Evolutionary conservation across 1,140 invertebrate species (phyloP).

Genomic region (Drosophila sproati): DNA sequence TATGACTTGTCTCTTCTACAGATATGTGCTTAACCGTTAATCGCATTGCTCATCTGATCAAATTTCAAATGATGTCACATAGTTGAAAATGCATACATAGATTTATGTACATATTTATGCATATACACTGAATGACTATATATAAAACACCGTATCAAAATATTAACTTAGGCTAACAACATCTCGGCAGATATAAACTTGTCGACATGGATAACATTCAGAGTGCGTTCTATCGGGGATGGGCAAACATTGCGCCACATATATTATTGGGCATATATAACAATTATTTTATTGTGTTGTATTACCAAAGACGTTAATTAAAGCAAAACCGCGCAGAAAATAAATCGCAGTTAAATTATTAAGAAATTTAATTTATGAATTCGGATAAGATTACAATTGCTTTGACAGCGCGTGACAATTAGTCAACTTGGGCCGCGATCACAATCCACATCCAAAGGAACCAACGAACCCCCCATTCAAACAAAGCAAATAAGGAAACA

Average conservation of each 20-base stretch:
- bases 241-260: slow-evolving; percentile 8
- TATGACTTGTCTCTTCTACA: too few relatives aligned
- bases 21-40: too few relatives aligned
- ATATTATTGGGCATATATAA: background rate
- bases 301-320: slow-evolving; percentile 22
- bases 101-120: too few relatives aligned
- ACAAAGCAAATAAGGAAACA: background rate
- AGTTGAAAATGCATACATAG: too few relatives aligned
- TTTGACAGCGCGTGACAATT: slow-evolving; percentile 9
- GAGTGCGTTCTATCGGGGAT: background rate
- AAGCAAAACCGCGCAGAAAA: slow-evolving; percentile 19
- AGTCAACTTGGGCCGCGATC: background rate
- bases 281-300: slow-evolving; percentile 3
- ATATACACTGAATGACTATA: too few relatives aligned
- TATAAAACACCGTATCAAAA: too few relatives aligned
- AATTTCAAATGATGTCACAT: too few relatives aligned
- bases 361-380: slow-evolving; percentile 27
- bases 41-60: too few relatives aligned
- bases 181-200: too few relatives aligned
- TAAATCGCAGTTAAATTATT: slow-evolving; percentile 32
- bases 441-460: background rate
- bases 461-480: background rate
- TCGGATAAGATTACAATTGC: slow-evolving; percentile 27
- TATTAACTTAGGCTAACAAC: too few relatives aligned
- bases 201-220: too few relatives aligned